Evolutionary conservation across 1,140 invertebrate genomes (phyloP), one percentile per base, ranked within the genome.

Genomic region (Lucilia sericata): DNA sequence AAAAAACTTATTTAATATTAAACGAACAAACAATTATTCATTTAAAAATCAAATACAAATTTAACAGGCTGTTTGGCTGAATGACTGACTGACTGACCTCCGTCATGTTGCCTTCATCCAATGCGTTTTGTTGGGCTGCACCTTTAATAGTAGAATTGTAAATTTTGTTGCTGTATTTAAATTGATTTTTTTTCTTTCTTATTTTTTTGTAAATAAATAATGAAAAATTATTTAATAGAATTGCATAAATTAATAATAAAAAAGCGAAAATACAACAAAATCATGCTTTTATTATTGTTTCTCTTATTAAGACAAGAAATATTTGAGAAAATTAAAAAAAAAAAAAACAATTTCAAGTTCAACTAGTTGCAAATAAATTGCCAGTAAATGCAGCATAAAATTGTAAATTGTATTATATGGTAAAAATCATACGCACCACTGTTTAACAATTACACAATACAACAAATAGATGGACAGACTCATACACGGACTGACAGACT

Each of bases 121-220:
- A 21, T 70, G 65, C 65, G 65, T 70, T 70, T 70, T 70, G 65
- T 70, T 70, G 65, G 65, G 65, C 65, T 70, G 65, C 65, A 70
- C 65, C 65, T 70, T 70, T 19, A 70, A 70, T 70, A 70, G 21
- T 70, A 19, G 65, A 21, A 70, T 21, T 19, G 51, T 21, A 70
- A 21, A 70, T 70, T 70, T 70, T 21, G n/a, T 70, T 70, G n/a
- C 21, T 70, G 65, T 70, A 70, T 70, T 70, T 21, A 70, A 70
- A 70, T 70, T 70, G n/a, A 70, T 70, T 70, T 19, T 70, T 42
- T 42, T 42, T 42, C 42, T 42, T 10, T 3, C 5, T 42, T 42
- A 3, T 42, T 42, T 2, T 42, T 42, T n/a, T 65, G 8, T 17
- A 49, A 49, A 14, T 17, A 55, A 70, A 70, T 70, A 42, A 70